Conservation (phyloP, 1,140 invertebrate genomes). For the Rhopalosiphum padi region DNA sequence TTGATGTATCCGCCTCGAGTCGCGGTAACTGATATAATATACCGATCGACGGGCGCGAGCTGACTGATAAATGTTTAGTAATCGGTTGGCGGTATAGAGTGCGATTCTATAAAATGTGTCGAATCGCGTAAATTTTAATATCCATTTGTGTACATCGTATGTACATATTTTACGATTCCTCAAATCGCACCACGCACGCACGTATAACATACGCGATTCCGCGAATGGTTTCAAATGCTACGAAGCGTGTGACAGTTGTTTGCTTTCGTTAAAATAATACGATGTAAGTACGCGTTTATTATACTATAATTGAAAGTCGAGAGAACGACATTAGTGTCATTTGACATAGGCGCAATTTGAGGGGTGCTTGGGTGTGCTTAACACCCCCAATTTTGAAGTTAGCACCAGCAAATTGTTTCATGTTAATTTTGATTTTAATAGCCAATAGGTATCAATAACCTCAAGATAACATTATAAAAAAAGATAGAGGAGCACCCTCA, state of each 20-base stretch:
- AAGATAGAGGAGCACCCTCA: too few species aligned
- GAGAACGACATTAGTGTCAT: too few species aligned
- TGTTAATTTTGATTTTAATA: too few species aligned
- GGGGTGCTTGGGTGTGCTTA: too few species aligned
- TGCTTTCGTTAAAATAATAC: neutral
- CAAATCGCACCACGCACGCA: neutral
- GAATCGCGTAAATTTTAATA: neutral
- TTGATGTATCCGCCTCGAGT: too few species aligned
- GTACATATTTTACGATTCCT: neutral
- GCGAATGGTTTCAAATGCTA: neutral
- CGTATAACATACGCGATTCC: neutral
- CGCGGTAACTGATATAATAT: too few species aligned
- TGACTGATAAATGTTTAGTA: neutral
- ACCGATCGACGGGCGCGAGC: too few species aligned
- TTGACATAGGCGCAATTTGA: too few species aligned
- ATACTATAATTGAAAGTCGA: neutral
- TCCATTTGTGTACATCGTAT: neutral
- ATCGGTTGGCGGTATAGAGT: neutral
- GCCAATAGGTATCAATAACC: too few species aligned
- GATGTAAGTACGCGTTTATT: neutral
- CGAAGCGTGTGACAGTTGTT: neutral
- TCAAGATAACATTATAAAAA: too few species aligned
- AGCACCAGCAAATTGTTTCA: too few species aligned
- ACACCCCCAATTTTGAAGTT: too few species aligned
- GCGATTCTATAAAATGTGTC: neutral